Evolutionary conservation across 2,113 vertebrate genomes (phyloP), one percentile per base, ranked within the genome.

Genomic region (Patagioenas fasciata): DNA sequence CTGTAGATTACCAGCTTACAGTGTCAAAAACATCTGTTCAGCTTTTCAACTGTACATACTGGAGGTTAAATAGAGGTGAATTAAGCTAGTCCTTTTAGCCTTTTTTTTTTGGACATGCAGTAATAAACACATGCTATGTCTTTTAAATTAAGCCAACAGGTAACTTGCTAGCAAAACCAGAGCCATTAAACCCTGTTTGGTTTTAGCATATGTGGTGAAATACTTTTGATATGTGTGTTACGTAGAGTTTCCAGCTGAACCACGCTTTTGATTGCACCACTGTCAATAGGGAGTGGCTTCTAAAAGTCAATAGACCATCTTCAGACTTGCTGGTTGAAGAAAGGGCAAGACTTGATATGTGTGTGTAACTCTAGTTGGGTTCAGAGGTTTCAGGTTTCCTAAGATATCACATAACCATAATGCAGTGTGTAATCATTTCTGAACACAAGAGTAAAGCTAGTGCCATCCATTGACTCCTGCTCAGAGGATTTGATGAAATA

Each of bases 1-100:
- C 97, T 98, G 98, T 98, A 99, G 99, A 99, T 99, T 98, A 99
- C 98, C 98, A 99, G 98, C 98, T 99, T 98, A 99, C 98, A 98
- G 98, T 98, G 98, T 98, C 98, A 98, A 98, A 99, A 99, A 99
- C 99, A 99, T 99, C 98, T 99, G 99, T 98, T 98, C 98, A 95
- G 98, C 97, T 98, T 98, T 98, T 98, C 99, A 98, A 98, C 98
- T 98, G 98, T 98, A 98, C 96, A 95, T 96, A 93, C 97, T 97
- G 47, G 97, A 98, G 98, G 99, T 99, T 99, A 99, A 98, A 98
- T 97, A 98, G 99, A 99, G 98, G 98, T 98, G 98, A 99, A 98
- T 97, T 96, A 97, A 97, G 85, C 87, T 97, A 95, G 97, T 93
- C 93, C 96, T 95, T 96, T 97, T 95, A 96, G 94, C 65, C 79